Conservation (phyloP, 2,888 invertebrate genomes). For the Idaea aversata region DNA sequence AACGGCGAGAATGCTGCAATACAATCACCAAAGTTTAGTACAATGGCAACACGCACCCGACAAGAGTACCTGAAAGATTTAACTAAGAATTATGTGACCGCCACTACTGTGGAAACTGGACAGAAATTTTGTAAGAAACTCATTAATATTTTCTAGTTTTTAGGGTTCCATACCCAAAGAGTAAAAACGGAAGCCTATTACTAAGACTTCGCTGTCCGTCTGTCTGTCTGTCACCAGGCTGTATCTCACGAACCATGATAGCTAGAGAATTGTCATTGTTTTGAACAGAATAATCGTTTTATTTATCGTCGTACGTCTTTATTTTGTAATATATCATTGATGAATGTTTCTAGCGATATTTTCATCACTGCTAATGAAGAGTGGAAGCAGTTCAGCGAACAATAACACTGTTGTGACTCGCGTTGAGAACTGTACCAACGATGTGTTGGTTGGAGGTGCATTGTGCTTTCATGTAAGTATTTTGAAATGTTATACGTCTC, state of each 20-base stretch:
- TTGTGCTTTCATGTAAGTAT: slow-evolving; percentile 91
- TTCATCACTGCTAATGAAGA: slow-evolving; percentile 78
- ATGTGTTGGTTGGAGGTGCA: slow-evolving; percentile 88
- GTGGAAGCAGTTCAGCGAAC: slow-evolving; percentile 85
- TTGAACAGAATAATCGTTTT: too few relatives aligned
- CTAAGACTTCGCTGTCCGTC: too few relatives aligned
- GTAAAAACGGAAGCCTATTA: too few relatives aligned
- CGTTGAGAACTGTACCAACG: slow-evolving; percentile 82
- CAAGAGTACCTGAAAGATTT: slow-evolving; percentile 97
- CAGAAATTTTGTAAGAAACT: slow-evolving; percentile 90
- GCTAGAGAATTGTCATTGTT: too few relatives aligned
- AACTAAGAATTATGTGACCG: slow-evolving; percentile 90
- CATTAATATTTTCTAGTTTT: background rate
- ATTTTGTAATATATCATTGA: slow-evolving; percentile 7
- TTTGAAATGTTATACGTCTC: background rate
- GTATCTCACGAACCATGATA: too few relatives aligned
- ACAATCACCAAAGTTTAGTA: slow-evolving; percentile 96
- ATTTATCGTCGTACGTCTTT: too few relatives aligned
- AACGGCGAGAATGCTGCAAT: slow-evolving; percentile 99
- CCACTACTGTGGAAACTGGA: slow-evolving; percentile 89
- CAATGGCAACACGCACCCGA: slow-evolving; percentile 97
- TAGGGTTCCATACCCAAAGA: too few relatives aligned
- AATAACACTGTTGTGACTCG: slow-evolving; percentile 83
- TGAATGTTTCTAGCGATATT: slow-evolving; percentile 82
- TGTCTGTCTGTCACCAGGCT: too few relatives aligned